phyloP scores from a whole-genome alignment of 2,113 vertebrate species.

The Asarcornis scutulata region DNA sequence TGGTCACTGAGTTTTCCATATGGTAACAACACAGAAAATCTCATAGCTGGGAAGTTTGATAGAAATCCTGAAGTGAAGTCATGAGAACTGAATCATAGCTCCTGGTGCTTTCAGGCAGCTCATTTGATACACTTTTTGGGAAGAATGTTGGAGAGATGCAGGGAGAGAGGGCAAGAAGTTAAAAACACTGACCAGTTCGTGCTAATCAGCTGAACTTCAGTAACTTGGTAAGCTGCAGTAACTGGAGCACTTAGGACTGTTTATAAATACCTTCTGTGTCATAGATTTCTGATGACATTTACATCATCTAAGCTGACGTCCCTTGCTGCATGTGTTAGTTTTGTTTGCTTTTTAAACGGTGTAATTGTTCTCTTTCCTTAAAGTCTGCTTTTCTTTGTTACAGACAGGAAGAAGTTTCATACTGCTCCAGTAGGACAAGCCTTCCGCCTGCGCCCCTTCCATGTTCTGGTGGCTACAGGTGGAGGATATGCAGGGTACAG shows the following conservation, averaged over 20 bases:
- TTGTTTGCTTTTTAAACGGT: neutral
- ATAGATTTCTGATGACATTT: neutral
- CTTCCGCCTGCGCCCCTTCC: slow-evolving; percentile 79
- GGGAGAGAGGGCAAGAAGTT: neutral
- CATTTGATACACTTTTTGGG: neutral
- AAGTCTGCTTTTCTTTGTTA: neutral
- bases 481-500: slow-evolving; percentile 84
- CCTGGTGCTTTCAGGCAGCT: neutral
- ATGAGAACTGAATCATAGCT: neutral
- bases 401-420: slow-evolving; percentile 77
- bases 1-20: neutral
- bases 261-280: neutral
- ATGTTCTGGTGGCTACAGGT: slow-evolving; percentile 80
- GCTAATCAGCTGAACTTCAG: neutral
- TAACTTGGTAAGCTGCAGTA: neutral
- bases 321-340: neutral
- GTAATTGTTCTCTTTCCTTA: neutral
- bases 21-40: neutral
- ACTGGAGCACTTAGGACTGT: neutral
- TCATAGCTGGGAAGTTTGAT: neutral
- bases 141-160: neutral
- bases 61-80: neutral
- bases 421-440: slow-evolving; percentile 68
- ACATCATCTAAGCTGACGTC: neutral
- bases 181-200: neutral